Conservation (phyloP, 2,888 invertebrate species). For the Zelleria hepariella region DNA sequence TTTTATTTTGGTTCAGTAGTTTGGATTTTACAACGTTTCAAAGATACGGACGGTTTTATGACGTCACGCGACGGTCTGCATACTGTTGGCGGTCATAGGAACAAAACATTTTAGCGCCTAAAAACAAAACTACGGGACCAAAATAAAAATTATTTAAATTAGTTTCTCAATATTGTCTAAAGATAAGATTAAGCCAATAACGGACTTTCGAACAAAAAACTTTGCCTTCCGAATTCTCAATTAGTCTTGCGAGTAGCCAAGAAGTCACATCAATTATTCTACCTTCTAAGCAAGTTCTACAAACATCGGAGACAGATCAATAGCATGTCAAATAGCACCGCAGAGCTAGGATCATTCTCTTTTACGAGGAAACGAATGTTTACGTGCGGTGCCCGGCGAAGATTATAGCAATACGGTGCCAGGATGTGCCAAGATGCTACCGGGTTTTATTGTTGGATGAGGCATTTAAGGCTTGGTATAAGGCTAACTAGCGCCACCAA, state of each 20-base stretch:
- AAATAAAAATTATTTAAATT: too few species aligned
- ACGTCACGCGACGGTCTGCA: too few species aligned
- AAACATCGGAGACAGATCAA: background rate
- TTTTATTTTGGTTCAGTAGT: too few species aligned
- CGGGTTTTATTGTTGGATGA: background rate
- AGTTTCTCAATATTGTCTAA: too few species aligned
- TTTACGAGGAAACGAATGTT: slow-evolving; percentile 61
- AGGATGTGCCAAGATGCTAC: background rate
- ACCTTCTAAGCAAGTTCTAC: background rate
- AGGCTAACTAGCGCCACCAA: too few species aligned
- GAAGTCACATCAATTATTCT: background rate
- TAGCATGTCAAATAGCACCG: background rate
- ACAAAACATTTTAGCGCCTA: too few species aligned
- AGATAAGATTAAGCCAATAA: too few species aligned
- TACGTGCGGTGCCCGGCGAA: slow-evolving; percentile 40
- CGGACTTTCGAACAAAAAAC: too few species aligned
- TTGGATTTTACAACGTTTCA: too few species aligned
- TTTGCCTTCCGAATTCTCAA: background rate
- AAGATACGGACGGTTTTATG: too few species aligned
- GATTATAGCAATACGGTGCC: background rate
- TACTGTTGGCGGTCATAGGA: too few species aligned
- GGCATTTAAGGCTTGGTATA: background rate
- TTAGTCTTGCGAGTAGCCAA: background rate
- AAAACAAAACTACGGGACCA: too few species aligned
- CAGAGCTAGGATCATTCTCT: slow-evolving; percentile 61